Evolutionary conservation across 2,888 invertebrate genomes (phyloP), one percentile per base, ranked within the genome.

Genomic region (Drosophila greeni): DNA sequence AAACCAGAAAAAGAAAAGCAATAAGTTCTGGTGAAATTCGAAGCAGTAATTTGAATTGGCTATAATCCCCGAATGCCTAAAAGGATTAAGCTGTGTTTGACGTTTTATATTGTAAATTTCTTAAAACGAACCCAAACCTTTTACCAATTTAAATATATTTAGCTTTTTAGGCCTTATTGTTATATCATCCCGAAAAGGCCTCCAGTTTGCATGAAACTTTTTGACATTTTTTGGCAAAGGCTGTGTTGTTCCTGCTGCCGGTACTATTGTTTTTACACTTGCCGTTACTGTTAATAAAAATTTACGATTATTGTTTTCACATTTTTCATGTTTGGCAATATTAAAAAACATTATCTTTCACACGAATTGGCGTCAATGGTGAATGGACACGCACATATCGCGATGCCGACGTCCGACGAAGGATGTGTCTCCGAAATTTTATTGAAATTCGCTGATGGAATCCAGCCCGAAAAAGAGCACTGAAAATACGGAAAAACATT

Each of bases 271-370:
- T 69, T 33, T 37, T 48, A 42, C 42, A 53, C 57, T 56, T 68
- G 48, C 58, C 65, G 58, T 55, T 68, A 67, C 61, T 86, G 86
- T 84, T 85, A 82, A 86, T 86, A 87, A 86, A 86, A 86, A 87
- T 86, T 86, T 87, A 86, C 86, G 86, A 87, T 87, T 87, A 86
- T 86, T 87, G 86, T 87, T 87, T 86, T 78, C 87, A 85, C 87
- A 86, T 86, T 86, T 87, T 77, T 86, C 86, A 86, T 77, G 86
- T 76, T 48, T 85, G 87, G 82, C 86, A 86, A 87, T 87, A 87
- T 86, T 85, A 80, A 86, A 86, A 86, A 87, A 84, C 85, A 87
- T 86, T 86, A 86, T 84, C 85, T 86, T 86, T 77, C 86, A 82
- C 76, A 70, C 82, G 86, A 82, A 75, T 76, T 79, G 79, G 73